These are phyloP conservation scores for Lochmaea capreae DNA, from an alignment of 2,888 invertebrate species.

Conservation along the genomic window DNA sequence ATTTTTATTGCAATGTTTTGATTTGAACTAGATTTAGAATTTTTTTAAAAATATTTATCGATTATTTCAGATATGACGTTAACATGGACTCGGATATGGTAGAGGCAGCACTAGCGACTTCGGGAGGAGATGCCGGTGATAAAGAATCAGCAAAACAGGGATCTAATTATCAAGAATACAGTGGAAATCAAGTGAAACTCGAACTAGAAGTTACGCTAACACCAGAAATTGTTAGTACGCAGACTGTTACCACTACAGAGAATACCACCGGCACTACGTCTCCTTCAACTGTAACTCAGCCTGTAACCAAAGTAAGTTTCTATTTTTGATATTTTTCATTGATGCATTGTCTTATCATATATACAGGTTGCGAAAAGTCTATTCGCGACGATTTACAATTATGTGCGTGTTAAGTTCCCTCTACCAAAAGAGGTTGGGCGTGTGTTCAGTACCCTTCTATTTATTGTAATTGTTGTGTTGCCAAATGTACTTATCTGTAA, in stretches of 20 bases:
- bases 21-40: too few relatives aligned
- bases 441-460: too few relatives aligned
- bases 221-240: constrained; percentile 70
- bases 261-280: constrained; percentile 54
- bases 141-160: constrained; percentile 38
- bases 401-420: too few relatives aligned
- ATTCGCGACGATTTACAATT: too few relatives aligned
- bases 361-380: too few relatives aligned
- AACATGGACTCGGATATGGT: constrained; percentile 67
- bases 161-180: constrained; percentile 45
- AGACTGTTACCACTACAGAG: constrained; percentile 68
- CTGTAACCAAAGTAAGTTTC: constrained; percentile 32
- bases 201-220: constrained; percentile 73
- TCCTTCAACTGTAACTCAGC: constrained; percentile 17
- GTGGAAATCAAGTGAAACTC: constrained; percentile 67
- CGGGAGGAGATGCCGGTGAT: constrained; percentile 37
- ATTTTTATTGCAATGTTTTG: background rate
- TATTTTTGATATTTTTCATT: background rate
- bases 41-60: too few relatives aligned
- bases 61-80: constrained; percentile 57
- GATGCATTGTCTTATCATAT: background rate
- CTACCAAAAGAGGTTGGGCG: too few relatives aligned
- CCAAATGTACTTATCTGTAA: too few relatives aligned
- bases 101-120: constrained; percentile 66
- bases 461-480: too few relatives aligned